Base-by-base conservation (phyloP, 1,140 invertebrate species). In the Bicyclus anynana region DNA sequence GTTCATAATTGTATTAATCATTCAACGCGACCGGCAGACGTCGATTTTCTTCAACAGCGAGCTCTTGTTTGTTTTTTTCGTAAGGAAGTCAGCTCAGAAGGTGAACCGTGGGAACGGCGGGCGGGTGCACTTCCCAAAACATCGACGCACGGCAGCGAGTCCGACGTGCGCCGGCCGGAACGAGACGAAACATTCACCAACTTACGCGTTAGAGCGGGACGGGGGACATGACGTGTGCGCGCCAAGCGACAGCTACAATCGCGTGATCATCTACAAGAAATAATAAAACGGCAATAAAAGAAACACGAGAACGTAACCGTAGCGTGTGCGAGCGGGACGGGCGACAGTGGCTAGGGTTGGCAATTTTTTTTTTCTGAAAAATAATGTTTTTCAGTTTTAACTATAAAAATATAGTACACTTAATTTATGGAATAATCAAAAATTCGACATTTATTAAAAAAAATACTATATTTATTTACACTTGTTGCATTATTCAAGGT, bases 241-340 rank as follows among this genome's bases (percentile, higher is more conserved):
- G 73, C 74, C 77, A 69, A 81, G 72, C 84, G 85, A 86, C 83
- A 86, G 83, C 85, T 74, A 82, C 85, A 84, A 86, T 88, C 85
- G 81, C 85, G 83, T 86, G 85, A 88, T 87, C 81, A 84, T 86
- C 83, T 83, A 87, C 83, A 87, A 87, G 84, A 86, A 87, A 87
- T 87, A 87, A 87, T 87, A 87, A 87, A 86, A 87, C 83, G 80
- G 78, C 81, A 84, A 87, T 87, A 87, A 85, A 87, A 88, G 85
- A 85, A 84, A 84, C 77, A 74, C 76, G 81, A 85, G 78, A 80
- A 75, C 77, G 69, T 77, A 80, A 77, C 65, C 54, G 69, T 68
- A 58, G 67, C 59, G 68, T 55, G 68, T 67, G 77, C 69, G 76
- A 80, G 73, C 65, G 80, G 67, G 83, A 82, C 62, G 62, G 74